Conservation (phyloP, 2,113 vertebrate species). For the Sphyrna mokarran region DNA sequence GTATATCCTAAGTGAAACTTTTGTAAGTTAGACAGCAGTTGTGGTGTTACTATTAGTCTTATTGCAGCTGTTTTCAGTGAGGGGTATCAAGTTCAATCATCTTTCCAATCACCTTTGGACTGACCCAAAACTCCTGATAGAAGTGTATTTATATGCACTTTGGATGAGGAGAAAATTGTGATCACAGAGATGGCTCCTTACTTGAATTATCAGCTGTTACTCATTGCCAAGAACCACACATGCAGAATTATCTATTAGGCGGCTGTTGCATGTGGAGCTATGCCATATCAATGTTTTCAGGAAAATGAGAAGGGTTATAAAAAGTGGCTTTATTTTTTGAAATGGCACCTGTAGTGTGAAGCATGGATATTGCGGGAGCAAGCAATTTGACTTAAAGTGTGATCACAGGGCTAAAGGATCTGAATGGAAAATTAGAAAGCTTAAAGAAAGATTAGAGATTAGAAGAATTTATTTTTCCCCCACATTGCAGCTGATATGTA, state of each 20-base stretch:
- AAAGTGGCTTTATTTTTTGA: background rate
- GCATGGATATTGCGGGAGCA: background rate
- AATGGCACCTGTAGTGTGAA: background rate
- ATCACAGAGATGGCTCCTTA: background rate
- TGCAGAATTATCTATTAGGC: background rate
- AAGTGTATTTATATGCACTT: background rate
- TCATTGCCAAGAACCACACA: background rate
- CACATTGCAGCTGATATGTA: background rate
- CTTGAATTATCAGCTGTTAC: background rate
- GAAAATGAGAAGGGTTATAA: background rate
- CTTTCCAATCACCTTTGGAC: background rate
- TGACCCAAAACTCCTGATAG: too few species aligned
- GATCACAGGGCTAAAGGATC: background rate
- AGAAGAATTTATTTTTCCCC: background rate
- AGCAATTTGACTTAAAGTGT: background rate
- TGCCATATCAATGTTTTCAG: background rate
- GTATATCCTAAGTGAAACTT: background rate
- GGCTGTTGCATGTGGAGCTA: too few species aligned
- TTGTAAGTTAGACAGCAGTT: background rate
- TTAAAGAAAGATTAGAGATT: slow-evolving; percentile 17
- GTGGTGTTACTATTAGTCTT: background rate
- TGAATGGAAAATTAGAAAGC: background rate
- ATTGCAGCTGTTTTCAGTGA: background rate
- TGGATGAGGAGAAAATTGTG: background rate
- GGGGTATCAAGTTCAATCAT: background rate